These are phyloP conservation scores for Hippocampus abdominalis DNA, from an alignment of 2,113 vertebrate species.

Conservation along the genomic window DNA sequence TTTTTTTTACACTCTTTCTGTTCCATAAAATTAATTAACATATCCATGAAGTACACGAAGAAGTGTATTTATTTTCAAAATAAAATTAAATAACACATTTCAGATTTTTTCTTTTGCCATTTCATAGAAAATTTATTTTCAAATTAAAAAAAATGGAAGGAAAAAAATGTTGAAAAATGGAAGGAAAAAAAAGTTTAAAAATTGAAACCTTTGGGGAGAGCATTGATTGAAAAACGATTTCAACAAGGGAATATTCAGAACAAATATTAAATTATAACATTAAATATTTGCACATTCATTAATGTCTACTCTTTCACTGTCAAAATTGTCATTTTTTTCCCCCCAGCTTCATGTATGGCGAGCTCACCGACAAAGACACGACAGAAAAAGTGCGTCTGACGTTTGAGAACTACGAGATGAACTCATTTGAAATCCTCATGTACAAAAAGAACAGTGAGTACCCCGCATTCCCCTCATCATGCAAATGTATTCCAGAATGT, in stretches of 20 bases:
- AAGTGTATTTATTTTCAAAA: neutral
- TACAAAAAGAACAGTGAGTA: conserved; percentile 99
- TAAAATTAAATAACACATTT: neutral
- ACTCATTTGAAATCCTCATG: conserved; percentile 98
- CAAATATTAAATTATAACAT: conserved; percentile 14
- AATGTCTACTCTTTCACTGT: conserved; percentile 31
- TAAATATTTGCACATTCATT: conserved; percentile 12
- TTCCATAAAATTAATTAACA: too few species aligned
- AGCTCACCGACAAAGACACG: conserved; percentile 97
- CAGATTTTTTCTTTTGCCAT: too few species aligned
- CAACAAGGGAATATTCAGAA: neutral
- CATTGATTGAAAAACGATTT: neutral
- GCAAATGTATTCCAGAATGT: conserved; percentile 59
- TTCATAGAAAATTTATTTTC: neutral
- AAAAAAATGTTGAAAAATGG: neutral
- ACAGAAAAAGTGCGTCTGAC: conserved; percentile 95
- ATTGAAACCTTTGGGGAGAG: neutral
- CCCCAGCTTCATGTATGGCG: conserved; percentile 98
- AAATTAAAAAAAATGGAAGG: neutral
- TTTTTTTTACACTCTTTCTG: too few species aligned
- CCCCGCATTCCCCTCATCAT: conserved; percentile 26
- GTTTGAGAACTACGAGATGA: conserved; percentile 98
- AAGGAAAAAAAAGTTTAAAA: neutral
- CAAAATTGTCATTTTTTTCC: conserved; percentile 25
- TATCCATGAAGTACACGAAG: too few species aligned